Evolutionary conservation across 2,888 invertebrate species (phyloP), one percentile per base, ranked within the genome.

Genomic region (Cephus runcator): DNA sequence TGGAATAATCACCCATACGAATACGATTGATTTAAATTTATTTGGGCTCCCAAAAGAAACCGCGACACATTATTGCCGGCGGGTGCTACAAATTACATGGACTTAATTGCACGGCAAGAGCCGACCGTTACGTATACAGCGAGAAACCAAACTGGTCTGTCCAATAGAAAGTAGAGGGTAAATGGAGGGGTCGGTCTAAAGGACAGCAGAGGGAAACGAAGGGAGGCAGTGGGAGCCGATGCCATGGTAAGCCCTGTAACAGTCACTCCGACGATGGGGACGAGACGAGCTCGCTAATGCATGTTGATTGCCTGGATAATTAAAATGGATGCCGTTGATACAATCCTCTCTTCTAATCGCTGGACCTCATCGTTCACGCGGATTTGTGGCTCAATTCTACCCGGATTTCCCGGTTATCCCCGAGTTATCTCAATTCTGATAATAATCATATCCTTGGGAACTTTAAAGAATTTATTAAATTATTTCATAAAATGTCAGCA

Each of bases 301-400:
- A 79, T 76, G 79, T 76, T 79, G 79, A 79, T 79, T 79, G 79
- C 79, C 76, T 30, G 74, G 76, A 79, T 79, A 79, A 79, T 79
- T 79, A 79, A 79, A 79, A 79, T 76, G 79, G 40, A 79, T 79
- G 79, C 76, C 79, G 76, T 69, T 68, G 79, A 73, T 79, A 73
- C 76, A 73, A 73, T 76, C 69, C 73, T 73, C 79, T 23, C 36
- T 56, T 36, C 23, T 68, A n/a, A 33, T 33, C 34, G 73, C 12
- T 34, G 73, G n/a, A n/a, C 30, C 33, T 33, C 35, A n/a, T 33
- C 35, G 11, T 33, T 73, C 73, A 31, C 76, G 73, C 76, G 56
- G 78, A 78, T 78, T 76, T 75, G 78, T 71, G 75, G 56, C 78
- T 78, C 78, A 76, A 78, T 78, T 75, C 71, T 34, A n/a, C 73